Evolutionary conservation across 2,888 invertebrate species (phyloP).

Genomic region (Pollenia amentaria): DNA sequence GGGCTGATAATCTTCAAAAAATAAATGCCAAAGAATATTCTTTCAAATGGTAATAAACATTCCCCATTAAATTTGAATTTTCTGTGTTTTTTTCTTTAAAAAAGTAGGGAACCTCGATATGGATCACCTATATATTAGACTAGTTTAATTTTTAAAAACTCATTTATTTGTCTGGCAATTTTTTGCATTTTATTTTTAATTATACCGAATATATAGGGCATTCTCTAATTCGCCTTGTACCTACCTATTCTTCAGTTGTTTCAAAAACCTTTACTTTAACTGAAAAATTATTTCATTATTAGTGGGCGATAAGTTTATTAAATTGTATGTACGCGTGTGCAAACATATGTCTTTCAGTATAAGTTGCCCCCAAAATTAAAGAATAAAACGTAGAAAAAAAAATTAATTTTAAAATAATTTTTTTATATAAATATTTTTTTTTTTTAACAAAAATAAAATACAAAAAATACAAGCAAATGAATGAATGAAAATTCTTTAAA

Average conservation of each 20-base stretch:
- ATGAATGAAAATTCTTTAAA: conserved; percentile 32
- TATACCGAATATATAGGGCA: neutral
- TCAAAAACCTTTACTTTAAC: neutral
- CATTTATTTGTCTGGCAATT: no score
- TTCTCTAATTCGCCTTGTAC: neutral
- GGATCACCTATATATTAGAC: no score
- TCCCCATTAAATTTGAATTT: no score
- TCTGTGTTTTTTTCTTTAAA: no score
- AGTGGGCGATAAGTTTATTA: conserved; percentile 63
- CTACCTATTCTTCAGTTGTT: neutral
- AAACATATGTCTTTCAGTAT: neutral
- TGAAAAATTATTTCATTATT: conserved; percentile 13
- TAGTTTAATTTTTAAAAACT: no score
- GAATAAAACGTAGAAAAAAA: neutral
- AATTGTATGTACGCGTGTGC: neutral
- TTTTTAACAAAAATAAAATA: neutral
- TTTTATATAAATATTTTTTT: conserved; percentile 14
- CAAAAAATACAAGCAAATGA: conserved; percentile 26
- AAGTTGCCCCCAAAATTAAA: conserved; percentile 1
- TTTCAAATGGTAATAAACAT: no score
- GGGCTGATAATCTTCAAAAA: no score
- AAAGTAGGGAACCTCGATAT: no score
- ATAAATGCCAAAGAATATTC: no score
- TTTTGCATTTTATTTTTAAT: no score
- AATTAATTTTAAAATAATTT: conserved; percentile 50